Evolutionary conservation across 2,797 vertebrate genomes (phyloP).

Genomic region (Tokudaia tokunoshimensis): DNA sequence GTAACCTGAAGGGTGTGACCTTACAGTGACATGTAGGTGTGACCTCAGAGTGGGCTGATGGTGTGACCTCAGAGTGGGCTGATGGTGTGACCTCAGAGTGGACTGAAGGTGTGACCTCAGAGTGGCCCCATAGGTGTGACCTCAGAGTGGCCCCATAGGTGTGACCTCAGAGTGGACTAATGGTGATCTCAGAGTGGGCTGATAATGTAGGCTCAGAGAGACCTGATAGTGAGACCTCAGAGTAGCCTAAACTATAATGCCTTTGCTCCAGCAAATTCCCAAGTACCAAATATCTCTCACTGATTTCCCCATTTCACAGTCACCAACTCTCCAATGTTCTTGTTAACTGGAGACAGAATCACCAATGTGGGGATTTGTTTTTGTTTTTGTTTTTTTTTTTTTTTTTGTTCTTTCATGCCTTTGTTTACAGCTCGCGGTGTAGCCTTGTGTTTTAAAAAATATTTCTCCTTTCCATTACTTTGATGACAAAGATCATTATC

Average conservation of each 20-base stretch:
- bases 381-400: not conserved
- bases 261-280: not conserved
- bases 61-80: not conserved
- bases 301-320: not conserved
- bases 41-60: not conserved
- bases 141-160: not conserved
- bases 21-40: not conserved
- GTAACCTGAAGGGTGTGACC: too few species aligned
- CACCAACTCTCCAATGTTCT: not conserved
- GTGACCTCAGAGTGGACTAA: not conserved
- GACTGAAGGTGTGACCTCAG: not conserved
- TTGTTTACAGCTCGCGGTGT: slow-evolving; percentile 46
- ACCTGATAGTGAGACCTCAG: not conserved
- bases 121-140: not conserved
- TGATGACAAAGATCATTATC: slow-evolving; percentile 16
- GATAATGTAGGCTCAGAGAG: not conserved
- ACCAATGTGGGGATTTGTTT: not conserved
- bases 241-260: not conserved
- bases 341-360: slow-evolving; percentile 13
- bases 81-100: not conserved
- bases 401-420: not conserved
- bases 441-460: slow-evolving; percentile 30
- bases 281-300: not conserved
- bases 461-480: slow-evolving; percentile 17
- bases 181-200: not conserved